phyloP scores from a whole-genome alignment of 2,113 vertebrate genomes.

The Cynopterus brachyotis region DNA sequence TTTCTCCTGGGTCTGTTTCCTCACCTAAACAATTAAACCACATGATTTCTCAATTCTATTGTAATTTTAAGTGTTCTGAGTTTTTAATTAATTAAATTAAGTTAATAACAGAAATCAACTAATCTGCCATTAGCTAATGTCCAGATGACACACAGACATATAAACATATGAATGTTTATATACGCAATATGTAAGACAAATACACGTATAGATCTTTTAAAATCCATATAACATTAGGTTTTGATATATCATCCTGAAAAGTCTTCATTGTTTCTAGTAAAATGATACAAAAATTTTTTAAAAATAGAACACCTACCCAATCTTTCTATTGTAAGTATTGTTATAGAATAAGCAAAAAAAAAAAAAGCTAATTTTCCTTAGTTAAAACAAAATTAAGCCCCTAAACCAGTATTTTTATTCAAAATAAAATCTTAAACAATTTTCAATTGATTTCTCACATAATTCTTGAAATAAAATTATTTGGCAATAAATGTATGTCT shows the following conservation, averaged over 20 bases:
- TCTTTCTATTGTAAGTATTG: background rate
- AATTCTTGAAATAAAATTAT: constrained; percentile 51
- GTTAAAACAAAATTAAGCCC: constrained; percentile 5
- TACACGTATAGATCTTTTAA: background rate
- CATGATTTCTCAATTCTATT: background rate
- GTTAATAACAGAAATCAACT: background rate
- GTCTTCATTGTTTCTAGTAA: background rate
- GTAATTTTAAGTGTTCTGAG: background rate
- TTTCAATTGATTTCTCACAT: constrained; percentile 35
- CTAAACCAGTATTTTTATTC: constrained; percentile 20
- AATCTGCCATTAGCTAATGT: background rate
- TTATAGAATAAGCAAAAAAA: background rate
- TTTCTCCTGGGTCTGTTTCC: background rate
- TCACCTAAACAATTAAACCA: background rate
- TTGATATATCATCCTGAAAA: background rate
- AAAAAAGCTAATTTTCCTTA: background rate
- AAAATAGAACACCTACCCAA: background rate
- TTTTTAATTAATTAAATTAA: background rate
- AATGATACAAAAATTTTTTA: constrained; percentile 1
- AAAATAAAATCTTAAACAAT: background rate
- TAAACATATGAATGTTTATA: background rate
- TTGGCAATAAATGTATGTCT: background rate
- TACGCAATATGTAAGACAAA: background rate
- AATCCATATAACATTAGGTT: constrained; percentile 9
- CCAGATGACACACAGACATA: background rate